These are phyloP conservation scores for Vimba vimba DNA, from an alignment of 2,113 vertebrate genomes.

Conservation along the genomic window DNA sequence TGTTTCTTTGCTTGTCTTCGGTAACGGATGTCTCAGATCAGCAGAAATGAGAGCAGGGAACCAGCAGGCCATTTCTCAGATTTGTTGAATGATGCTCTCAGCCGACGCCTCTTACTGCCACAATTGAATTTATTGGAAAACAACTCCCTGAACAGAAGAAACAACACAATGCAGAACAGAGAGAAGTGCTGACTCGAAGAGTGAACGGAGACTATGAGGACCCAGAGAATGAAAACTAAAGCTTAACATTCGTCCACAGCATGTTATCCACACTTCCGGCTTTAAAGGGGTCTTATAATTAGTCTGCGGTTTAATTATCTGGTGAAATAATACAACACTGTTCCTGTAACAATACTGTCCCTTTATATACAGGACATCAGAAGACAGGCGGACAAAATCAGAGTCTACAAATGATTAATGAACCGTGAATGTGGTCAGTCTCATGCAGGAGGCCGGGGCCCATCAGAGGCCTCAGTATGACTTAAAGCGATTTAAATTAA, in stretches of 20 bases:
- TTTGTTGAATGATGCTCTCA: conserved; percentile 36
- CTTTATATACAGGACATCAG: neutral
- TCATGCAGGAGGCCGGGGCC: neutral
- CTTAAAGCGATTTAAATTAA: neutral
- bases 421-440: neutral
- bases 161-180: conserved; percentile 15
- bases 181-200: conserved; percentile 2
- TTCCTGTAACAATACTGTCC: neutral
- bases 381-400: neutral
- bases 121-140: conserved; percentile 49
- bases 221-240: neutral
- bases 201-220: neutral
- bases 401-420: neutral
- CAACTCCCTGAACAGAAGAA: conserved; percentile 36
- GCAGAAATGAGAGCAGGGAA: conserved; percentile 17
- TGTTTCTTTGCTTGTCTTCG: neutral
- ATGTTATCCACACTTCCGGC: neutral
- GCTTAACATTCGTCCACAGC: neutral
- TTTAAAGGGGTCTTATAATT: neutral
- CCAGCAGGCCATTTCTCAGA: conserved; percentile 22
- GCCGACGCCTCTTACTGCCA: conserved; percentile 37
- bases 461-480: too few species aligned
- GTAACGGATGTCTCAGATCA: conserved; percentile 26
- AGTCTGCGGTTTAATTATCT: neutral
- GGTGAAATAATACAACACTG: neutral